Base-by-base conservation (phyloP, 2,113 vertebrate species). In the Eptatretus burgeri region DNA sequence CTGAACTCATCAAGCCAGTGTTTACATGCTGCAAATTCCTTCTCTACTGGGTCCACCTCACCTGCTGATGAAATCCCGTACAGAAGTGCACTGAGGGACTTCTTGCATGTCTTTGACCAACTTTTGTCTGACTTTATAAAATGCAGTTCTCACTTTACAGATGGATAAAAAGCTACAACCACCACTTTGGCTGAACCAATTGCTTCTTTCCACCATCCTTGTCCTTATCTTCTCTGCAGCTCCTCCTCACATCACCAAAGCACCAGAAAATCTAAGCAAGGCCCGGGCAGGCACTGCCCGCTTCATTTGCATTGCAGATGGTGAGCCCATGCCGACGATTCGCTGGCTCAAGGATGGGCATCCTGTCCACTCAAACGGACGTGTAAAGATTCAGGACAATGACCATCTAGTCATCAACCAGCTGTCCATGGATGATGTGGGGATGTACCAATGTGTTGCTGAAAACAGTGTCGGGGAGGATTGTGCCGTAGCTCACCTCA, bases 381-480 rank as follows among this genome's bases (percentile, higher is more conserved):
- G 86, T 0, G 76, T 93, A 67, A 89, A 88, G 75, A 80, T 78
- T 63, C 91, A 93, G 74, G 79, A 75, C 66, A 60, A 60, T 20
- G 80, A 83, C 51, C 80, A 83, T 69, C 73, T 95, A 9, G 83
- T 98, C 66, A 89, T 98, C 74, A 95, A 85, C 64, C 91, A 98
- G 78, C 83, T 95, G 2, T 82, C 81, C 7, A 71, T 82, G 74
- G 82, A 85, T 62, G 91, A 95, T 18, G 78, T 79, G 0, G 91
- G 89, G 65, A 91, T 85, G 74, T 98, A 98, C 70, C 91, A 98
- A 70, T 98, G 91, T 13, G 77, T 95, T 69, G 86, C 87, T 1
- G 80, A 87, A 72, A 98, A 91, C 67, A 77, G 75, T 65, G 74
- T 89, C 66, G 91, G 89, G 63, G 82, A 73, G 1, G 82, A 84